Conservation (phyloP, 2,797 vertebrate genomes). For the Pteropus rufus region DNA sequence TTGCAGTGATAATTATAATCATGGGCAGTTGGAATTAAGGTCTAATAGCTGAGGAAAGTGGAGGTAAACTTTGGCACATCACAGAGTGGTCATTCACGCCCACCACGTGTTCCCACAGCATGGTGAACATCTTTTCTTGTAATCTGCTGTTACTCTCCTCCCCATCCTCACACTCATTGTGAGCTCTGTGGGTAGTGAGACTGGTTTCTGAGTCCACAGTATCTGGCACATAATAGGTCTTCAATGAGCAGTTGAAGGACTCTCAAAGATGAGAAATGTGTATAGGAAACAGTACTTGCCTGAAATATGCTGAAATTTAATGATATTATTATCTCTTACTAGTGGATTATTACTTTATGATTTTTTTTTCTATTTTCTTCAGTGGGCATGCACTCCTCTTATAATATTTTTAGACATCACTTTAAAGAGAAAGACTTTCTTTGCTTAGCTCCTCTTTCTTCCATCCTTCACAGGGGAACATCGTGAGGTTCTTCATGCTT, state of each 20-base stretch:
- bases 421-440: not conserved
- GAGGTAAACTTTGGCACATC: not conserved
- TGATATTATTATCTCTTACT: not conserved
- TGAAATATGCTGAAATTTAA: not conserved
- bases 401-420: not conserved
- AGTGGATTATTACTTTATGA: not conserved
- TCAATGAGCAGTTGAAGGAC: not conserved
- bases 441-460: not conserved
- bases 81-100: not conserved
- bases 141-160: not conserved
- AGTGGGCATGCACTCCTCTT: not conserved
- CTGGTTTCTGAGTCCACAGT: not conserved
- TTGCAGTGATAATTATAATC: not conserved
- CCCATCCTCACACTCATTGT: not conserved
- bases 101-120: too few species aligned
- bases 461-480: not conserved
- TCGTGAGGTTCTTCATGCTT: not conserved
- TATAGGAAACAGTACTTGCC: not conserved
- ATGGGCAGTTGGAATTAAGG: not conserved
- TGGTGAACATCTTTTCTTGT: not conserved
- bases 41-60: not conserved
- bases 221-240: not conserved
- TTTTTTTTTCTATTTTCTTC: not conserved
- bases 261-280: not conserved
- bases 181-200: not conserved